Evolutionary conservation across 2,113 vertebrate species (phyloP).

Genomic region (Recurvirostra avosetta): DNA sequence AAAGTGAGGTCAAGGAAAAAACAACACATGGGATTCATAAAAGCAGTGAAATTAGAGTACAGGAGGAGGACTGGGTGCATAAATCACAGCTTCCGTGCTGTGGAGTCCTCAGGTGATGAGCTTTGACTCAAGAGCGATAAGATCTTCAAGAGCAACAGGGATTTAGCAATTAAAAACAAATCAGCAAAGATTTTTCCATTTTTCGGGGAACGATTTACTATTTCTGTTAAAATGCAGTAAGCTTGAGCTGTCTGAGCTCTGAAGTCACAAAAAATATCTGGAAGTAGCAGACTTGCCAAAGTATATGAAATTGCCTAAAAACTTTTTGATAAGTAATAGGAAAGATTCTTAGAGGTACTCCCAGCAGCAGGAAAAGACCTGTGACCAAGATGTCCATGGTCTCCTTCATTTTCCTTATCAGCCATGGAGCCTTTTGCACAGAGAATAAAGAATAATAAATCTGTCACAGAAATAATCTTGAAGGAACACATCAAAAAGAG

Average conservation of each 20-base stretch:
- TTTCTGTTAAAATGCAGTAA: not conserved
- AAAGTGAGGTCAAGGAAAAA: not conserved
- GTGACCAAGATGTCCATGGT: not conserved
- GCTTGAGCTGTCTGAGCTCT: not conserved
- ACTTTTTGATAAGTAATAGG: not conserved
- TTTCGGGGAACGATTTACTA: not conserved
- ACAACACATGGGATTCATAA: not conserved
- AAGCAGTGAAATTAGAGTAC: not conserved
- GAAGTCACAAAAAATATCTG: not conserved
- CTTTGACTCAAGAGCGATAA: not conserved
- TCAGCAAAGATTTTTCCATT: not conserved
- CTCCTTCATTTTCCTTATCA: slow-evolving; percentile 1
- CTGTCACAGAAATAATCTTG: not conserved
- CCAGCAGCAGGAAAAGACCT: not conserved
- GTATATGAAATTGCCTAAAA: not conserved
- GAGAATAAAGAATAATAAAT: not conserved
- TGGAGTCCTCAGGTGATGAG: not conserved
- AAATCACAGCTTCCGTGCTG: not conserved
- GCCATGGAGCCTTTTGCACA: not conserved
- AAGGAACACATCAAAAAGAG: not conserved
- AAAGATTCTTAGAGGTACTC: not conserved
- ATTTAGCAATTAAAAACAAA: not conserved
- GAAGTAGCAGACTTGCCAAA: not conserved
- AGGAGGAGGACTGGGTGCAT: not conserved
- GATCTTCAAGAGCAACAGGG: not conserved